A percentile compares a stretch with the other conserved stretches of the same genome.
Conservation (phyloP, 2,888 invertebrate genomes). For the Stictocephala bisonia region DNA sequence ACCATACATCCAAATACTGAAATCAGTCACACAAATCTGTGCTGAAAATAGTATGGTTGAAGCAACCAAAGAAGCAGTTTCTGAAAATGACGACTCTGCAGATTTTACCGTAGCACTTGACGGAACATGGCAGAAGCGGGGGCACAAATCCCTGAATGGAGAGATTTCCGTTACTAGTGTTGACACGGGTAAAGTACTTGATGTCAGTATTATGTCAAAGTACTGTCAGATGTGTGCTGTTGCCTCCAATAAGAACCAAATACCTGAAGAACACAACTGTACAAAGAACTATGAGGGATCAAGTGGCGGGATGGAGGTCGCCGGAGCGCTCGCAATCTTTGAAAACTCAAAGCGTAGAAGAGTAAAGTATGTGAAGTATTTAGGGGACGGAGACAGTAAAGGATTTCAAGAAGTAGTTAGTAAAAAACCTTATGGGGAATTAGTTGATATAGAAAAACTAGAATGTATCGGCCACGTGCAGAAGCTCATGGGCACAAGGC, state of each 20-base stretch:
- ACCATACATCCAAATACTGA: constrained; percentile 11
- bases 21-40: background rate
- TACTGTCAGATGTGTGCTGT: constrained; percentile 15
- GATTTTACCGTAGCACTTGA: constrained; percentile 12
- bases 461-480: constrained; percentile 29
- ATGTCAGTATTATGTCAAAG: constrained; percentile 33
- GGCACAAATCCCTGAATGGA: constrained; percentile 23
- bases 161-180: constrained; percentile 1
- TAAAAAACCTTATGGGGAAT: constrained; percentile 48
- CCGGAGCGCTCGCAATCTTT: constrained; percentile 49
- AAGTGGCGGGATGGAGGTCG: constrained; percentile 54
- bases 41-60: constrained; percentile 15
- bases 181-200: constrained; percentile 35
- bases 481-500: constrained; percentile 49
- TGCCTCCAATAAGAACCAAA: background rate
- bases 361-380: constrained; percentile 38
- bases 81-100: background rate
- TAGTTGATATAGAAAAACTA: constrained; percentile 33
- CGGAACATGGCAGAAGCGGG: constrained; percentile 19
- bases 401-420: constrained; percentile 17
- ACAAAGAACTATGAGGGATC: constrained; percentile 48
- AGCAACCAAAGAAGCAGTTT: constrained; percentile 25
- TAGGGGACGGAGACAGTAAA: constrained; percentile 44
- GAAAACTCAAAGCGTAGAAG: constrained; percentile 43
- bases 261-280: background rate